Percentiles rank a stretch among this genome's conserved stretches.
Evolutionary conservation across 2,888 invertebrate genomes (phyloP).

Genomic region (Torymus tubicola): DNA sequence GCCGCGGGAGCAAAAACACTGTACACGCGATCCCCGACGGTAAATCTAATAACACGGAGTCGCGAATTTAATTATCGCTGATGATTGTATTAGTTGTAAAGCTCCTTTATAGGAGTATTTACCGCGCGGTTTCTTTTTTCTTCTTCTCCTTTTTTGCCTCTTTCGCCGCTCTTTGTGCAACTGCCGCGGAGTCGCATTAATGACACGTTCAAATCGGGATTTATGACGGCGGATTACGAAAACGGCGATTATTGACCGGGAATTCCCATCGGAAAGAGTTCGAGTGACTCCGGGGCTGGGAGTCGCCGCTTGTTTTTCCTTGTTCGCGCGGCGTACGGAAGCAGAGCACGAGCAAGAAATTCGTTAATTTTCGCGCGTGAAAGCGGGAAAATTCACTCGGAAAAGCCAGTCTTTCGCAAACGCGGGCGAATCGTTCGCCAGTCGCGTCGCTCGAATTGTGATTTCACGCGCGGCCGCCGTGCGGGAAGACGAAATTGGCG

Average conservation of each 20-base stretch:
- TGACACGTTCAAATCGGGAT: slow-evolving; percentile 15
- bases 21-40: too few species aligned
- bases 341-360: background rate
- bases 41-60: background rate
- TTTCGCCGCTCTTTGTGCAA: too few species aligned
- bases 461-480: background rate
- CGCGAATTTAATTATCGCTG: slow-evolving; percentile 8
- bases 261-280: slow-evolving; percentile 19
- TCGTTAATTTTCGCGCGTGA: background rate
- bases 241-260: slow-evolving; percentile 28
- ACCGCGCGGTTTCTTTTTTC: background rate
- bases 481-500: slow-evolving; percentile 6
- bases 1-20: background rate
- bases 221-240: slow-evolving; percentile 24
- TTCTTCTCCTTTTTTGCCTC: too few species aligned
- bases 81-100: slow-evolving; percentile 18
- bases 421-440: slow-evolving; percentile 29
- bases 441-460: slow-evolving; percentile 20
- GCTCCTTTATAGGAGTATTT: background rate
- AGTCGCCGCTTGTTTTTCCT: background rate
- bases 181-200: background rate
- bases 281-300: background rate
- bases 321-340: background rate
- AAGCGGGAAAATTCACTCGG: background rate
- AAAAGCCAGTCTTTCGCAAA: background rate